phyloP scores from a whole-genome alignment of 2,113 vertebrate species.

The Erythrolamprus reginae region DNA sequence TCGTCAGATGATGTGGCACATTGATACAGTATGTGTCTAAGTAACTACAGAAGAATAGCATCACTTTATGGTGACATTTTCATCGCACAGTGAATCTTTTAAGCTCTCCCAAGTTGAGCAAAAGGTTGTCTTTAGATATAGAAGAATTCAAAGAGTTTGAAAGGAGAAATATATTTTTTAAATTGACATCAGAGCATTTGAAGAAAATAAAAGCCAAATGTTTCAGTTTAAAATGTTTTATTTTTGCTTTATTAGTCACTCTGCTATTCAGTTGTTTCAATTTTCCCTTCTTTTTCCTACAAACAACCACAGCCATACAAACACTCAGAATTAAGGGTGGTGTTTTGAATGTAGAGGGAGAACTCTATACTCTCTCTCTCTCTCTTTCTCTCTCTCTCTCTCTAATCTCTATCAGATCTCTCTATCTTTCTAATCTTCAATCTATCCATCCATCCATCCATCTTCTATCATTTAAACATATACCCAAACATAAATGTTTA shows the following conservation, averaged over 20 bases:
- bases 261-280: background rate
- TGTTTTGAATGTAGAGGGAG: background rate
- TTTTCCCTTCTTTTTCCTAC: background rate
- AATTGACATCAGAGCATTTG: background rate
- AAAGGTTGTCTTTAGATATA: background rate
- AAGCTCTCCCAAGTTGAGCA: background rate
- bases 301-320: conserved; percentile 23
- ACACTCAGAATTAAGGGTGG: background rate
- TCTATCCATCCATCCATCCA: background rate
- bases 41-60: background rate
- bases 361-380: background rate
- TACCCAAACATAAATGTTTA: background rate
- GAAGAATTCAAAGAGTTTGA: background rate
- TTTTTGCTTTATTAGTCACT: background rate
- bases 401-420: background rate
- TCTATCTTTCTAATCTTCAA: background rate
- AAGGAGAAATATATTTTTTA: background rate
- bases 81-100: background rate
- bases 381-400: no score
- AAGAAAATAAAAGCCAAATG: background rate
- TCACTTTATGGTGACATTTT: background rate
- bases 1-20: background rate
- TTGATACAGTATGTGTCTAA: background rate
- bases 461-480: background rate
- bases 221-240: background rate